Conservation (phyloP, 2,113 vertebrate species). For the Carassius gibelio region DNA sequence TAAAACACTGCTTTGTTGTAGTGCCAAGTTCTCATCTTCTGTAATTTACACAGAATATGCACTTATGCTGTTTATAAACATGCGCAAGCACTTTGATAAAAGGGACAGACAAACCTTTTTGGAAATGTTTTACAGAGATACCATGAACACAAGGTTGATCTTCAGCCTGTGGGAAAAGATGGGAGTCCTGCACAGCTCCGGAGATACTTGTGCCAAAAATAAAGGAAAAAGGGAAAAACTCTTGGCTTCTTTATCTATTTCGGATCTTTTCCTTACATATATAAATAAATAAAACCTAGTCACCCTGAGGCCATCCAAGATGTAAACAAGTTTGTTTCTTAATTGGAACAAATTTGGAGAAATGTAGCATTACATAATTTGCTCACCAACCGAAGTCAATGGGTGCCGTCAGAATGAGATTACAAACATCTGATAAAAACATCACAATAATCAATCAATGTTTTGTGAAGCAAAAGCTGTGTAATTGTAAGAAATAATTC, state of each 20-base stretch:
- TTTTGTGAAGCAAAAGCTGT: too few relatives aligned
- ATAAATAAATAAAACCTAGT: neutral
- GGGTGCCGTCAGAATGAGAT: neutral
- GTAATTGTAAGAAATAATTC: too few relatives aligned
- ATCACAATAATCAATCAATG: too few relatives aligned
- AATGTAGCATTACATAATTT: neutral
- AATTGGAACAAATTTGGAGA: neutral
- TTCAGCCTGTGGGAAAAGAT: conserved; percentile 4
- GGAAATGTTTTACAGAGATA: conserved; percentile 20
- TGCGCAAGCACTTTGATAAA: neutral
- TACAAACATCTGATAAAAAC: too few relatives aligned
- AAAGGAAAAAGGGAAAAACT: neutral
- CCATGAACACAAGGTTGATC: neutral
- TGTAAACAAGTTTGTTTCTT: neutral
- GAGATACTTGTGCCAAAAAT: conserved; percentile 11
- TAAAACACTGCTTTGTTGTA: neutral
- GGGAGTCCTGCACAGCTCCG: neutral
- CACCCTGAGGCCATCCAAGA: neutral
- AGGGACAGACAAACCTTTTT: neutral
- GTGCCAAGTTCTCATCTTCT: conserved; percentile 41
- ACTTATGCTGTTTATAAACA: neutral
- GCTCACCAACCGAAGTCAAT: neutral
- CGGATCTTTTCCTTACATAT: neutral
- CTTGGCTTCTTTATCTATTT: neutral
- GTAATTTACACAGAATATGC: conserved; percentile 17